These are phyloP conservation scores for Anneissia japonica DNA, from an alignment of 35 echinoderm and acorn worm genomes.

Conservation along the genomic window DNA sequence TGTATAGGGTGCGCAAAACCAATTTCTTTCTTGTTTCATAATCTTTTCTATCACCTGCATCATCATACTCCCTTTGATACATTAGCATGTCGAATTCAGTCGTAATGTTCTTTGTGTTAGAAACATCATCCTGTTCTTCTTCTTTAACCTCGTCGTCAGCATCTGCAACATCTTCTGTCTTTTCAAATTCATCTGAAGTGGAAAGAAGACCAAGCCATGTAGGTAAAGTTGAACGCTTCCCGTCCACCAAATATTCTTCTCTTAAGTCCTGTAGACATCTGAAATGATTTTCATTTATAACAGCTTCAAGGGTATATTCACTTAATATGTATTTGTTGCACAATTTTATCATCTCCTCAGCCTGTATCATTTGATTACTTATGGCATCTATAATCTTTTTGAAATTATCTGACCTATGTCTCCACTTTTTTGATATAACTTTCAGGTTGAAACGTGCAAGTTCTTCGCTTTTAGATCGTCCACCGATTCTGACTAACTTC, in stretches of 20 bases:
- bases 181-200: not conserved
- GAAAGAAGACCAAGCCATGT: not conserved
- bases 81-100: conserved; percentile 5
- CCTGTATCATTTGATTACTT: not conserved
- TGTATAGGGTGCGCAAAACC: not conserved
- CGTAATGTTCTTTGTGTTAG: not conserved
- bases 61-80: conserved; percentile 10
- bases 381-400: conserved; percentile 1
- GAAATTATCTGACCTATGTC: not conserved
- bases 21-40: not conserved
- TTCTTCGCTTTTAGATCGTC: conserved; percentile 43
- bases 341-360: not conserved
- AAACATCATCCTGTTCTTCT: conserved; percentile 29
- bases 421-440: not conserved
- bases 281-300: conserved; percentile 1
- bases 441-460: conserved; percentile 29
- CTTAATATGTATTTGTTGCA: conserved; percentile 9
- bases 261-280: not conserved
- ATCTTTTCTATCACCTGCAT: conserved; percentile 5
- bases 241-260: not conserved
- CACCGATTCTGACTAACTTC: conserved; percentile 51
- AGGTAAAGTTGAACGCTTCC: not conserved
- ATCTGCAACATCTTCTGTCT: conserved; percentile 14
- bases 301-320: not conserved
- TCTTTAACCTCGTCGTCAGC: conserved; percentile 3